Percentiles rank a stretch among this genome's conserved stretches.
phyloP scores from a whole-genome alignment of 2,888 invertebrate species.

The Hypselothyrea guttata region DNA sequence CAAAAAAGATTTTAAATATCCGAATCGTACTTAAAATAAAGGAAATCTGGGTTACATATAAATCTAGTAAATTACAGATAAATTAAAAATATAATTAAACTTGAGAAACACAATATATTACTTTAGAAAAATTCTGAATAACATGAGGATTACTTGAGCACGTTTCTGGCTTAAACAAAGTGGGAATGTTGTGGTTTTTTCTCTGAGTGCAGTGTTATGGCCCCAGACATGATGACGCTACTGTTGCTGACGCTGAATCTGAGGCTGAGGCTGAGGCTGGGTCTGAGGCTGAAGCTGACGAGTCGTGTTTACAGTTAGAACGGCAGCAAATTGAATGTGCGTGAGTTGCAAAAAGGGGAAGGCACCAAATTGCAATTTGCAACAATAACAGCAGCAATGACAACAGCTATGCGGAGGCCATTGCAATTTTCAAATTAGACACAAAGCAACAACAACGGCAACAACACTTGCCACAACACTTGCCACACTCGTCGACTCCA shows the following conservation, averaged over 20 bases:
- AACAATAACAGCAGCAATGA: conserved; percentile 9
- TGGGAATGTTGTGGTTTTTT: too few species aligned
- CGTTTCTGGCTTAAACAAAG: too few species aligned
- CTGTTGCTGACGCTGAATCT: conserved; percentile 3
- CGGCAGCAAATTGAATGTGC: conserved; percentile 56
- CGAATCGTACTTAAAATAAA: too few species aligned
- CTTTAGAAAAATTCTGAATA: too few species aligned
- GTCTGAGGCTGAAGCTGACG: conserved; percentile 33
- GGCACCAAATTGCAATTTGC: conserved; percentile 29
- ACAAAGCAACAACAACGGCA: conserved; percentile 22
- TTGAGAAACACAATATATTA: too few species aligned
- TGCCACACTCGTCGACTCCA: conserved; percentile 8
- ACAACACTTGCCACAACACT: conserved; percentile 23
- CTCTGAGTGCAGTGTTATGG: too few species aligned
- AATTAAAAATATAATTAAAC: too few species aligned
- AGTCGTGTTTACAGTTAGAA: conserved; percentile 72
- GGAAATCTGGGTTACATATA: too few species aligned
- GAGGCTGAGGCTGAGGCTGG: not conserved
- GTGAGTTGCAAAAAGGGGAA: conserved; percentile 44
- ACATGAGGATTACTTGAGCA: too few species aligned
- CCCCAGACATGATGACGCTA: conserved; percentile 64
- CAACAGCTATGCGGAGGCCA: conserved; percentile 48
- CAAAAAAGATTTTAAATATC: too few species aligned
- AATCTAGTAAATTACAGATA: too few species aligned
- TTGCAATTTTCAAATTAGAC: conserved; percentile 68